Base-by-base conservation (phyloP, 2,113 vertebrate species). In the Phycodurus eques region DNA sequence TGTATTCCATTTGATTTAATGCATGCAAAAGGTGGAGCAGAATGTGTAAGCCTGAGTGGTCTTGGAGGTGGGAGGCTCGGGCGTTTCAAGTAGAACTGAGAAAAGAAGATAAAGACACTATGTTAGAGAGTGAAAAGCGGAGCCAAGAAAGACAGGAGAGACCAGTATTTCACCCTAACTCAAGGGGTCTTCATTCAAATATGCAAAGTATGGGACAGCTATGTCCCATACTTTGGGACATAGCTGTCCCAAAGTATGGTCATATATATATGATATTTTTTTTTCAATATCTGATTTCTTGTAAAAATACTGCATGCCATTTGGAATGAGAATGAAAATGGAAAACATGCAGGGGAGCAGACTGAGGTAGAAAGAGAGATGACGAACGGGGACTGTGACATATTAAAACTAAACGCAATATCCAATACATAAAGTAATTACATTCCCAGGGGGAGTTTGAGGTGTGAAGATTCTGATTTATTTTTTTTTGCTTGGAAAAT, bases 1-100 rank as follows among this genome's bases (percentile, higher is more conserved):
- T 92, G 85, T 89, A 87, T 89, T 94, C 89, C 82, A 83, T 94
- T 92, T 94, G 92, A 95, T 93, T 93, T 88, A 93, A 90, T 92
- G 82, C 61, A 20, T 72, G 84, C 80, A 80, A 90, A 93, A 90
- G 90, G 90, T 92, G 92, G 91, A 90, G 91, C 84, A 89, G 53
- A 79, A 82, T 78, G 84, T 72, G 69, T 80, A 75, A 83, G 92
- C 90, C 84, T 19, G 65, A 69, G 70, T 68, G 67, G 71, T 69
- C 67, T 57, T 35, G 17, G 20, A 19, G 67, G 51, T 56, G 92
- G 90, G 83, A 15, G 63, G 65, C 65, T 70, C 63, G 68, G 43
- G 77, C 61, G 69, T 51, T 57, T 68, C 33, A 49, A 65, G 62
- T 72, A 51, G 72, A 80, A 81, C 33, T 62, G 79, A 72, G 75